Base-by-base conservation (phyloP, 2,797 vertebrate genomes). In the Urocyon cinereoargenteus region DNA sequence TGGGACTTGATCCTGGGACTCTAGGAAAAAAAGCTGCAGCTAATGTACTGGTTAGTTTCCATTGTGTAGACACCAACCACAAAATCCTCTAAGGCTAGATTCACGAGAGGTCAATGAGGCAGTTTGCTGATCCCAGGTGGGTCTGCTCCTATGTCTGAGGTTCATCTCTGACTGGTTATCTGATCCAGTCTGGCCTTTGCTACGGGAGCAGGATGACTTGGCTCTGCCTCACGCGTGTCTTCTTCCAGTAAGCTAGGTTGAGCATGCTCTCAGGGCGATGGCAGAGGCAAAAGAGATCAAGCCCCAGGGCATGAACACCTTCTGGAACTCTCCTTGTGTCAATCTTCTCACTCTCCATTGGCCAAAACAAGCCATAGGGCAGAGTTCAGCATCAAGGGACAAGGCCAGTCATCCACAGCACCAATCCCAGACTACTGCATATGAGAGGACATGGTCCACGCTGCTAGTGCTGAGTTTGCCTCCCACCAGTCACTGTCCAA, bases 381-480 rank as follows among this genome's bases (percentile, higher is more conserved):
- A 95, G 72, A 70, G 1, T 40, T 77, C 22, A 22, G 18, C 36
- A 51, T 55, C 28, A 45, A 66, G 49, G 21, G 24, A 6, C 26
- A 51, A 61, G 6, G 3, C 1, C 11, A 3, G 22, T 53, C 66
- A 83, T 26, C 7, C 12, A 18, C 2, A 61, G 49, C 0, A 0
- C 21, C 45, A 16, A 55, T 5, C 15, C 15, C n/a, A 85, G 40
- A 28, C 31, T 45, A 18, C 31, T n/a, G 53, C 16, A 49, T 73
- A 26, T 62, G 16, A 31, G 36, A 89, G 26, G 16, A 4, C 40
- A 1, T 49, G 72, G 28, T 66, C 26, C 34, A 84, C 61, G 4
- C 1, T 2, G 4, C 28, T 10, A 45, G 45, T 77, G 45, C 26
- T 22, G 70, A 12, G 22, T 14, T 73, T 24, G 22, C 2, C 10